Percentiles rank a stretch among this genome's conserved stretches.
These are phyloP conservation scores for Ctena decussata DNA, from an alignment of 2,888 invertebrate species.

Conservation along the genomic window DNA sequence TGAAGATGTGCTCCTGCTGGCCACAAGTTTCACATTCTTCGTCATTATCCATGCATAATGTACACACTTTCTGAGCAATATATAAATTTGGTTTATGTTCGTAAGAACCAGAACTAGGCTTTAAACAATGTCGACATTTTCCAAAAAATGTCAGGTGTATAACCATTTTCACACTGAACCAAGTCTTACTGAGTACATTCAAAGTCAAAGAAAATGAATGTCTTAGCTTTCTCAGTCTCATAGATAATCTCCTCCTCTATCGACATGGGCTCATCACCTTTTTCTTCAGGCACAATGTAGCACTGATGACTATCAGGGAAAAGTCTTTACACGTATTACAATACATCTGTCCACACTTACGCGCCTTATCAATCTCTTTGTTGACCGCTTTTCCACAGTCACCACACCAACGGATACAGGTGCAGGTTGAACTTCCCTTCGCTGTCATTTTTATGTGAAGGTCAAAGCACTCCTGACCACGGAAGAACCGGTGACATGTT, in stretches of 20 bases:
- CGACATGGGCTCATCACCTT: background rate
- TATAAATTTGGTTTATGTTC: conserved; percentile 57
- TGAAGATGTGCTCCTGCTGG: conserved; percentile 18
- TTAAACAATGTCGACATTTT: conserved; percentile 55
- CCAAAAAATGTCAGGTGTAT: conserved; percentile 8
- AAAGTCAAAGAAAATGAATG: too few species aligned
- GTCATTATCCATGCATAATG: conserved; percentile 2
- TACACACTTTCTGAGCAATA: conserved; percentile 54
- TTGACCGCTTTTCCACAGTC: conserved; percentile 36
- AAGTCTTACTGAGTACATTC: conserved; percentile 44
- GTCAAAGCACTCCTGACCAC: conserved; percentile 26
- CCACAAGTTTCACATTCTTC: conserved; percentile 34
- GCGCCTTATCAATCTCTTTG: conserved; percentile 9
- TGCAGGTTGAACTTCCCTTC: conserved; percentile 24
- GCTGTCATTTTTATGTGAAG: conserved; percentile 18
- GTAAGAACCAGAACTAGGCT: conserved; percentile 35
- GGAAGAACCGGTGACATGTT: conserved; percentile 26
- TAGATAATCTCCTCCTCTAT: conserved; percentile 15
- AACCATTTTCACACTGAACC: conserved; percentile 43
- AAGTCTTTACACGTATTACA: conserved; percentile 32
- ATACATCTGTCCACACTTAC: conserved; percentile 11
- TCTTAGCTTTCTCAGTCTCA: conserved; percentile 24
- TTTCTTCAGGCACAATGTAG: conserved; percentile 28
- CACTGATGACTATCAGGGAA: conserved; percentile 15
- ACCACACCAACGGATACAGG: conserved; percentile 13